Evolutionary conservation across 2,888 invertebrate species (phyloP).

Genomic region (Beris chalybata): DNA sequence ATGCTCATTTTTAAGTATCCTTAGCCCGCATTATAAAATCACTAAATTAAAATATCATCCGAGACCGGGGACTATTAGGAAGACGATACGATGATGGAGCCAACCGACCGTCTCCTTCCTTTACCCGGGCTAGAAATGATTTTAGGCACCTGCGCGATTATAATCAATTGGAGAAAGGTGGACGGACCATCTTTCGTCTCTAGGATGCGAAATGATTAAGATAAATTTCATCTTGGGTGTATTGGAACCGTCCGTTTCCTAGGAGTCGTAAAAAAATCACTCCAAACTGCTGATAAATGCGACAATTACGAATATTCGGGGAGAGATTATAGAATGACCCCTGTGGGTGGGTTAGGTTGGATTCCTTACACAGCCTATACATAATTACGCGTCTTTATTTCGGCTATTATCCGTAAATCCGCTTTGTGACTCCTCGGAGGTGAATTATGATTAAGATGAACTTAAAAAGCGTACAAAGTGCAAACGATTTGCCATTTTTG

Average conservation of each 20-base stretch:
- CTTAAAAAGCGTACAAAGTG: conserved; percentile 15
- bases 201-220: conserved; percentile 14
- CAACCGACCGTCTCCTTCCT: too few species aligned
- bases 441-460: conserved; percentile 23
- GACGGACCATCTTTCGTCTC: neutral
- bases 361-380: neutral
- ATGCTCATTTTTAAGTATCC: conserved; percentile 32
- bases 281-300: neutral
- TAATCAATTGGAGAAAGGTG: conserved; percentile 13
- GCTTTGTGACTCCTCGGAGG: conserved; percentile 9
- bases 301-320: neutral
- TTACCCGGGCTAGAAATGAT: neutral
- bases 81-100: too few species aligned
- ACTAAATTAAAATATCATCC: conserved; percentile 38
- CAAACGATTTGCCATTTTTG: conserved; percentile 5
- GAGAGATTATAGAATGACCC: neutral
- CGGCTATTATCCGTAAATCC: conserved; percentile 20
- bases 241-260: neutral
- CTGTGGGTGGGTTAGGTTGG: neutral
- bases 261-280: conserved; percentile 5
- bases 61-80: conserved; percentile 6
- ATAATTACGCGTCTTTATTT: conserved; percentile 23
- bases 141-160: conserved; percentile 12
- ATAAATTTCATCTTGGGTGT: conserved; percentile 9
- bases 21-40: conserved; percentile 32